Conservation (phyloP, 2,888 invertebrate genomes). For the Nebria brevicollis region DNA sequence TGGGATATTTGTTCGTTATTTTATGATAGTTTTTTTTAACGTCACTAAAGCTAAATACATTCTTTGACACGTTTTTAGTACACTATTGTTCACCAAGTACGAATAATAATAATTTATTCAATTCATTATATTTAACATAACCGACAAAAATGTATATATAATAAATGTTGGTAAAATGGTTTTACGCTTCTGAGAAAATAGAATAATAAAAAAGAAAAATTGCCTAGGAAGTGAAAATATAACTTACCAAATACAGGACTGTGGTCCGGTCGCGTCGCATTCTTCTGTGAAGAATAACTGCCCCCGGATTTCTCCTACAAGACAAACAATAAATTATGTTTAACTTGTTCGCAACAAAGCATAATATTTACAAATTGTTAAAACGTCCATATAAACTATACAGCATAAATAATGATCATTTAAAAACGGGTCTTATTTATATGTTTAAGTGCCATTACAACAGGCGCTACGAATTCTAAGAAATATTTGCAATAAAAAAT, state of each 20-base stretch:
- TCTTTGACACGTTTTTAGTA: not conserved
- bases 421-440: not conserved
- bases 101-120: too few species aligned
- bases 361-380: slow-evolving; percentile 16
- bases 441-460: not conserved
- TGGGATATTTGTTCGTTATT: not conserved
- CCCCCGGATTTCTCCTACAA: slow-evolving; percentile 87
- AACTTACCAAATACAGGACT: slow-evolving; percentile 89
- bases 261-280: slow-evolving; percentile 84
- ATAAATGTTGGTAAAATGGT: too few species aligned
- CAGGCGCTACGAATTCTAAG: not conserved
- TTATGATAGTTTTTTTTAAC: not conserved
- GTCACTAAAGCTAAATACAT: not conserved
- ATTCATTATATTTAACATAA: too few species aligned
- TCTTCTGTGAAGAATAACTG: slow-evolving; percentile 77
- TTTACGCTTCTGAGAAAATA: too few species aligned
- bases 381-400: slow-evolving; percentile 11
- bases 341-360: slow-evolving; percentile 26
- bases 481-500: not conserved
- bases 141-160: too few species aligned
- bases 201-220: not conserved
- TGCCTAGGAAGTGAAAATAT: not conserved
- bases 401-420: not conserved
- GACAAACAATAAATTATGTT: slow-evolving; percentile 53
- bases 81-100: not conserved